Evolutionary conservation across 2,888 invertebrate species (phyloP).

Genomic region (Colostygia pectinataria): DNA sequence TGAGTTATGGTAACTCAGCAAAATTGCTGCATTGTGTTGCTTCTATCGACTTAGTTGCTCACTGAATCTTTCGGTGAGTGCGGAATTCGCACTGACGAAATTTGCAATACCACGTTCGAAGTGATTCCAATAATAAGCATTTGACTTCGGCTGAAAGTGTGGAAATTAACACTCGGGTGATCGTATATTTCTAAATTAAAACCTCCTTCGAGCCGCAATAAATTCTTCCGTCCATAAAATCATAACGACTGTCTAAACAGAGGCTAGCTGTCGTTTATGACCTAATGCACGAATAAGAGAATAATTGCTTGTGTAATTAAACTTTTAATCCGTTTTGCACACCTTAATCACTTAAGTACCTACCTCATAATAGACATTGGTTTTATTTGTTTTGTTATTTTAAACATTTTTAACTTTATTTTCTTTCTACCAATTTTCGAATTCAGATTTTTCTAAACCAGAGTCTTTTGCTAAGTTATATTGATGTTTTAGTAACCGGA

Average conservation of each 20-base stretch:
- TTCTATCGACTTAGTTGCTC: slow-evolving; percentile 31
- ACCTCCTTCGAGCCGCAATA: slow-evolving; percentile 66
- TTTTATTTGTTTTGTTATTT: background rate
- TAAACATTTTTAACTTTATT: background rate
- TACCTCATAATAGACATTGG: slow-evolving; percentile 2
- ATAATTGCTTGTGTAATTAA: slow-evolving; percentile 47
- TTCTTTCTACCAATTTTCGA: background rate
- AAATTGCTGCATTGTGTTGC: slow-evolving; percentile 53
- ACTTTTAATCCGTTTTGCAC: slow-evolving; percentile 50
- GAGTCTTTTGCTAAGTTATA: too few species aligned
- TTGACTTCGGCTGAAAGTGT: slow-evolving; percentile 49
- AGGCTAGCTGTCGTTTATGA: slow-evolving; percentile 72
- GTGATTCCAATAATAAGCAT: slow-evolving; percentile 21
- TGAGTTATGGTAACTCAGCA: slow-evolving; percentile 72
- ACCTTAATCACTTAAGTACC: slow-evolving; percentile 27
- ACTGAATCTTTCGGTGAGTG: slow-evolving; percentile 11
- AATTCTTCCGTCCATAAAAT: slow-evolving; percentile 75
- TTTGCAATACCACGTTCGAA: slow-evolving; percentile 6
- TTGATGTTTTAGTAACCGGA: too few species aligned
- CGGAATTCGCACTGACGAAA: too few species aligned
- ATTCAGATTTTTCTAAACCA: too few species aligned
- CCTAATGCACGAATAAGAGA: slow-evolving; percentile 64
- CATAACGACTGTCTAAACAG: slow-evolving; percentile 79
- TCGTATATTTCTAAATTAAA: slow-evolving; percentile 75
- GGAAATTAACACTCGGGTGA: slow-evolving; percentile 71